A percentile compares a stretch with the other conserved stretches of the same genome.
Evolutionary conservation across 1,140 invertebrate species (phyloP).

Genomic region (Ephestia elutella): DNA sequence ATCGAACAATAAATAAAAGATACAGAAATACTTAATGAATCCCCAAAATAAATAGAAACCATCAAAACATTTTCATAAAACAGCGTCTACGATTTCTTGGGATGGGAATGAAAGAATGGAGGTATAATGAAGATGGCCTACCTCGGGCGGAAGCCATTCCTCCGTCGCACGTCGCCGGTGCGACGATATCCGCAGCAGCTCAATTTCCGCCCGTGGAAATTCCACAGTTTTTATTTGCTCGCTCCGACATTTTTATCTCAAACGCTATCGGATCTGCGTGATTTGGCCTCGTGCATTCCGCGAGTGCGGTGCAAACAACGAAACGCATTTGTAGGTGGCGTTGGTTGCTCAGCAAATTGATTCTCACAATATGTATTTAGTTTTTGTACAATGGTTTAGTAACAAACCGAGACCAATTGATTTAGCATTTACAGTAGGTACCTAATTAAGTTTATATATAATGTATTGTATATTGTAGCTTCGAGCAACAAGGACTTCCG

Average conservation of each 20-base stretch:
- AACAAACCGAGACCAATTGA: too few relatives aligned
- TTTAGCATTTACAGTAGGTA: too few relatives aligned
- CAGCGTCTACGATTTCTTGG: constrained; percentile 4
- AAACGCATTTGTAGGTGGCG: background rate
- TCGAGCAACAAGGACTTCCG: too few relatives aligned
- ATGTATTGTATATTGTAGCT: too few relatives aligned
- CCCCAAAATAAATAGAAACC: background rate
- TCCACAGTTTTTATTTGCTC: constrained; percentile 41
- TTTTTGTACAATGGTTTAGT: too few relatives aligned
- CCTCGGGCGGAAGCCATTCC: constrained; percentile 51
- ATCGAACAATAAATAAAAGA: too few relatives aligned
- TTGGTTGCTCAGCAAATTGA: too few relatives aligned
- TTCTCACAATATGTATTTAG: too few relatives aligned
- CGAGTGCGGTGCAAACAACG: background rate
- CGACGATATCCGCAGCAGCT: constrained; percentile 62
- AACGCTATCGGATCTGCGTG: constrained; percentile 15
- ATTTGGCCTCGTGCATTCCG: constrained; percentile 5
- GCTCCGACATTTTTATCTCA: constrained; percentile 15
- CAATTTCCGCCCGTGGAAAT: constrained; percentile 59
- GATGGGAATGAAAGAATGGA: constrained; percentile 29
- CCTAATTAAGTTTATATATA: too few relatives aligned
- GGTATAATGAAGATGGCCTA: constrained; percentile 46
- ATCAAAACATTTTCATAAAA: constrained; percentile 10
- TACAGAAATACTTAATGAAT: too few relatives aligned
- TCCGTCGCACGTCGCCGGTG: constrained; percentile 54